Evolutionary conservation across 2,113 vertebrate species (phyloP).

Genomic region (Malurus cyaneus): DNA sequence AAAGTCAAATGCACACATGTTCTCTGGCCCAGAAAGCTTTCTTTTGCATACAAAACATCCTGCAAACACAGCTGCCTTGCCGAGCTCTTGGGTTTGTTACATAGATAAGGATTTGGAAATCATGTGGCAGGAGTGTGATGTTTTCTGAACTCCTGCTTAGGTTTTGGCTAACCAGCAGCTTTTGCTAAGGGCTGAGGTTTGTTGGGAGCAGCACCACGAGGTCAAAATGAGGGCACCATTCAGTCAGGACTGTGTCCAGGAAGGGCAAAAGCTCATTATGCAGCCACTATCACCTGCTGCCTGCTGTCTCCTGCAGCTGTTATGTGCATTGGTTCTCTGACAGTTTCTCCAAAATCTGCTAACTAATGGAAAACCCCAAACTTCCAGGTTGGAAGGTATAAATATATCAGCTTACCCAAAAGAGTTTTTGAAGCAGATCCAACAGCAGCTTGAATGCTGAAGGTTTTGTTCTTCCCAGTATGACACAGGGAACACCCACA

Average conservation of each 20-base stretch:
- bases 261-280: background rate
- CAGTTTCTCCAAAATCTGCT: background rate
- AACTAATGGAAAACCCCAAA: background rate
- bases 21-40: background rate
- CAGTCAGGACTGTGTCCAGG: background rate
- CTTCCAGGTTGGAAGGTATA: background rate
- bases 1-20: fast-evolving
- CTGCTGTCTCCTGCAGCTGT: background rate
- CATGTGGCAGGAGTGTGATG: background rate
- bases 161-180: background rate
- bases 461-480: background rate
- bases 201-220: background rate
- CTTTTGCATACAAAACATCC: background rate
- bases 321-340: background rate
- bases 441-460: background rate
- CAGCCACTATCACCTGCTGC: background rate
- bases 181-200: background rate
- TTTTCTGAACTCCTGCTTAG: background rate
- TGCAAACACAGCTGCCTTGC: background rate
- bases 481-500: background rate
- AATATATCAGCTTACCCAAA: background rate
- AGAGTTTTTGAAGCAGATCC: background rate
- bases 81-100: background rate
- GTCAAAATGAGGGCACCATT: fast-evolving
- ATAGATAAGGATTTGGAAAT: background rate